Evolutionary conservation across 2,113 vertebrate genomes (phyloP).

Genomic region (Fukomys damarensis): DNA sequence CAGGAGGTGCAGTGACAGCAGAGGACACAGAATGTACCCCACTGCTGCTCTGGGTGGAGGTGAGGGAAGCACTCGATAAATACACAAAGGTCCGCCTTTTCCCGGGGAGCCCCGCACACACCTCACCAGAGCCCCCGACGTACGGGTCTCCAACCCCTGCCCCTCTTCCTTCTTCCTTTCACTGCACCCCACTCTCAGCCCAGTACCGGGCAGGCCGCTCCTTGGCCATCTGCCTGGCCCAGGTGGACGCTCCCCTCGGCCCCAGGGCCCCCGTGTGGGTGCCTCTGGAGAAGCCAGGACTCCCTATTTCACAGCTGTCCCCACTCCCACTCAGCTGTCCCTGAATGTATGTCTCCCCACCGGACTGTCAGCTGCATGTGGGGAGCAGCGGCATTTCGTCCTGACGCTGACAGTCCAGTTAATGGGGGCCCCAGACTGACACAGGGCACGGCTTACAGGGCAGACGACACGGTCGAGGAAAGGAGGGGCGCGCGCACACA

Average conservation of each 20-base stretch:
- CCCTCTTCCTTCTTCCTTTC: not conserved
- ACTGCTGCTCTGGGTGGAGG: not conserved
- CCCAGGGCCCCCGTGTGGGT: not conserved
- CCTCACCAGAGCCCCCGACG: not conserved
- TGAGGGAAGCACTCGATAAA: not conserved
- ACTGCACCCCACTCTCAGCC: too few relatives aligned
- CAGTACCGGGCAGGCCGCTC: too few relatives aligned
- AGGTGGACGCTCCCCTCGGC: not conserved
- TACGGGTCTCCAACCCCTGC: not conserved
- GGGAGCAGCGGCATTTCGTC: not conserved
- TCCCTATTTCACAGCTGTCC: too few relatives aligned
- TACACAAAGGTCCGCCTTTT: not conserved
- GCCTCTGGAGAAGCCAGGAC: not conserved
- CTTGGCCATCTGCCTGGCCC: not conserved
- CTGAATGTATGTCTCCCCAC: not conserved
- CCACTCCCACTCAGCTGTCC: not conserved
- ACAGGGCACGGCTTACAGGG: not conserved
- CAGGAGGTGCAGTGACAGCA: rapidly evolving
- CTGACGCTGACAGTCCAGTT: not conserved
- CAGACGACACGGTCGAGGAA: not conserved
- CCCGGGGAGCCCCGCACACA: not conserved
- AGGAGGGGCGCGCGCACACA: rapidly evolving
- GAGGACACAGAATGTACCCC: rapidly evolving
- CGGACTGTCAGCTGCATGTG: not conserved
- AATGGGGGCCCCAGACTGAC: rapidly evolving